phyloP scores from a whole-genome alignment of 1,140 invertebrate species.

The Bombus soroeensis region DNA sequence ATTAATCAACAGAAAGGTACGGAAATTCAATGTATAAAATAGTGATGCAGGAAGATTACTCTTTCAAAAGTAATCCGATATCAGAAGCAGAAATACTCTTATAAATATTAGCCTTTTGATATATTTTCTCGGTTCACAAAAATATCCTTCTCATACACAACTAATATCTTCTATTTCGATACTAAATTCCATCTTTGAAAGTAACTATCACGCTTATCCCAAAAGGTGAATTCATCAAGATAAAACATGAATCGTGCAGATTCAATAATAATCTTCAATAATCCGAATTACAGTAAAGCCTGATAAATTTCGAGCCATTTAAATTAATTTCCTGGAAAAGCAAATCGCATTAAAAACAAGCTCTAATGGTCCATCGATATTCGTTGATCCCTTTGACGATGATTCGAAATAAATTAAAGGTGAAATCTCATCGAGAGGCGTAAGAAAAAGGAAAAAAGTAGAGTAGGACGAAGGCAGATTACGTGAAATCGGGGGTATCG shows the following conservation, averaged over 20 bases:
- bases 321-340: background rate
- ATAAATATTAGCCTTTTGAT: background rate
- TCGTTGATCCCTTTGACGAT: background rate
- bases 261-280: background rate
- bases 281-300: background rate
- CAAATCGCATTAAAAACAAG: background rate
- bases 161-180: no score
- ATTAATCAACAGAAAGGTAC: no score
- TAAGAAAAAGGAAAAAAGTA: background rate
- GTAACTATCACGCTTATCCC: background rate
- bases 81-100: background rate
- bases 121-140: background rate
- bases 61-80: background rate
- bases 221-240: background rate
- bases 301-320: background rate
- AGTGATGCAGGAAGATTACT: background rate
- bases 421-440: background rate
- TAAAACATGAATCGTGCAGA: background rate
- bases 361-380: background rate
- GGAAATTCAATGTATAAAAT: background rate
- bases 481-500: constrained; percentile 49
- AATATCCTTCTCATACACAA: background rate
- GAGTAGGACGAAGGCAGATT: constrained; percentile 25
- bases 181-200: no score
- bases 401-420: background rate